Evolutionary conservation across 2,113 vertebrate species (phyloP), one percentile per base, ranked within the genome.

Genomic region (Peromyscus polionotus): DNA sequence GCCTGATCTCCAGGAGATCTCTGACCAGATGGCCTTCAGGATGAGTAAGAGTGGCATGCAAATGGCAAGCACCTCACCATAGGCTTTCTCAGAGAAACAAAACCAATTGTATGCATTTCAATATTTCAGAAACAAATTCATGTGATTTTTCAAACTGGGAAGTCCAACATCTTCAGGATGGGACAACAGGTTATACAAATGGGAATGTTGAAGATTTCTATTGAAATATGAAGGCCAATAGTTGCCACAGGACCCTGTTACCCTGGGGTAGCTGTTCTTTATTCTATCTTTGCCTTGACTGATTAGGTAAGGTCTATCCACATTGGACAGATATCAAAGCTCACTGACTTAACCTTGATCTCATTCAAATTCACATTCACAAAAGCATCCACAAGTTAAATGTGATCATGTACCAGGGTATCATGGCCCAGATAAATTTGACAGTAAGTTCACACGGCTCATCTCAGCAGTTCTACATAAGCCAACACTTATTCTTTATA

Each of bases 341-440:
- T 51, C 42, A 42, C 10, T 39, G 17, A 91, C 57, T 72, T 86
- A 26, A 83, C 81, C 26, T 48, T 73, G 76, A 80, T 80, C 11
- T 73, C 31, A 88, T 57, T 57, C 9, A 67, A 94, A 92, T 65
- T 84, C 20, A n/a, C 12, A 9, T 24, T 54, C 45, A 83, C 16
- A 83, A 45, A 96, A 96, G 88, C 57, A 83, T 68, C 42, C 33
- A 80, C 57, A 73, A 89, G 67, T 87, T 70, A 54, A 70, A 51
- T 26, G 24, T 16, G 24, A 31, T 28, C 26, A n/a, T 16, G 11
- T 39, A 83, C 22, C 12, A 22, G 31, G 4, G 2, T 68, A 20
- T 0, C 84, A 54, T 48, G 83, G 51, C 67, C 6, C 22, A 73
- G 39, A 24, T 48, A 91, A 91, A 89, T 33, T 36, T 72, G 10